These are phyloP conservation scores for Tupaia tana DNA, from an alignment of 2,113 vertebrate genomes.

Conservation along the genomic window DNA sequence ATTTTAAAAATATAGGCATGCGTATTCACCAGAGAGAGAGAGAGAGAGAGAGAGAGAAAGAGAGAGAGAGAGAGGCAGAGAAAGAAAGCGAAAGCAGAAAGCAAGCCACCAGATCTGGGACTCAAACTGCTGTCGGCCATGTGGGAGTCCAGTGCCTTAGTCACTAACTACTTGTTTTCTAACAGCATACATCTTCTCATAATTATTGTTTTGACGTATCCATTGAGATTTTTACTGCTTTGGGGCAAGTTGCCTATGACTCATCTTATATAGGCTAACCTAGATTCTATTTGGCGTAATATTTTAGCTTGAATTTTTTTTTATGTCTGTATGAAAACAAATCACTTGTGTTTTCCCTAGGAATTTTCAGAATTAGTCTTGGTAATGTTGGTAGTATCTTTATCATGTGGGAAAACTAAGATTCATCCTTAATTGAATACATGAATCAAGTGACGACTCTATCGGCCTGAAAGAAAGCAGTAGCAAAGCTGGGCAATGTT, in stretches of 20 bases:
- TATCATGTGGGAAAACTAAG: neutral
- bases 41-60: too few species aligned
- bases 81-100: too few species aligned
- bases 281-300: neutral
- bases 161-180: neutral
- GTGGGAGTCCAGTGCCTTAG: too few species aligned
- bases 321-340: slow-evolving; percentile 6
- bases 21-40: too few species aligned
- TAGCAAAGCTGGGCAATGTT: neutral
- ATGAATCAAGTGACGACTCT: neutral
- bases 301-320: slow-evolving; percentile 15
- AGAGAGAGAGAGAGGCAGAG: too few species aligned
- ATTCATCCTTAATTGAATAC: slow-evolving; percentile 5
- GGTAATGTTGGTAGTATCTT: neutral
- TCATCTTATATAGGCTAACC: neutral
- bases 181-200: neutral
- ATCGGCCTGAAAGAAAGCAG: neutral
- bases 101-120: too few species aligned
- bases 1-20: too few species aligned
- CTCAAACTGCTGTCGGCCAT: too few species aligned
- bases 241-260: neutral
- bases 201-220: neutral
- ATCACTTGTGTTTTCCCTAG: slow-evolving; percentile 30
- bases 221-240: neutral
- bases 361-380: slow-evolving; percentile 27